Percentiles rank a stretch among this genome's conserved stretches.
These are phyloP conservation scores for Aphyosemion australe DNA, from an alignment of 2,113 vertebrate species.

Conservation along the genomic window DNA sequence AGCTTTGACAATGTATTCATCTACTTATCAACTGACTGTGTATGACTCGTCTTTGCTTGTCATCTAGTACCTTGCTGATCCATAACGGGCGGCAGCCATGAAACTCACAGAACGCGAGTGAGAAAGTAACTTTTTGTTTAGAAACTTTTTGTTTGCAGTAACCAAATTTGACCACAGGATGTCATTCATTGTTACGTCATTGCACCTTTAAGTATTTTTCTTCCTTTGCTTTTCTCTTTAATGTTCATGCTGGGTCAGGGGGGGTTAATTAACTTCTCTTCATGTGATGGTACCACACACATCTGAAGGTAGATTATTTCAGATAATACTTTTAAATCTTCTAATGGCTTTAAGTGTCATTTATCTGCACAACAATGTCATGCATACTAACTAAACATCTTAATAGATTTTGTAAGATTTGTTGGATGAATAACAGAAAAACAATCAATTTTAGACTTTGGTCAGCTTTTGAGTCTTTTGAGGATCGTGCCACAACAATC, in stretches of 20 bases:
- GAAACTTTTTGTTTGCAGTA: too few relatives aligned
- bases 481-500: not conserved
- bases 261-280: slow-evolving; percentile 59
- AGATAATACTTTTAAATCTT: slow-evolving; percentile 19
- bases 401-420: not conserved
- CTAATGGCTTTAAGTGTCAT: slow-evolving; percentile 4
- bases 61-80: too few relatives aligned
- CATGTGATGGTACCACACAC: slow-evolving; percentile 31
- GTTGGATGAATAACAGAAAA: not conserved
- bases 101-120: too few relatives aligned
- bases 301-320: slow-evolving; percentile 7
- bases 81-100: too few relatives aligned
- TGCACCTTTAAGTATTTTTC: not conserved
- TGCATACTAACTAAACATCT: slow-evolving; percentile 1
- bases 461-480: not conserved
- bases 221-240: slow-evolving; percentile 46
- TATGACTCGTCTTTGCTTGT: too few relatives aligned
- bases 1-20: too few relatives aligned
- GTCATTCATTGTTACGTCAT: too few relatives aligned
- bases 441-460: not conserved
- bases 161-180: too few relatives aligned
- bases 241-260: slow-evolving; percentile 38
- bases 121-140: too few relatives aligned
- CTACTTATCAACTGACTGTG: too few relatives aligned
- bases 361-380: slow-evolving; percentile 3